phyloP scores from a whole-genome alignment of 2,888 invertebrate species.

The Rugalucina vietnamica region DNA sequence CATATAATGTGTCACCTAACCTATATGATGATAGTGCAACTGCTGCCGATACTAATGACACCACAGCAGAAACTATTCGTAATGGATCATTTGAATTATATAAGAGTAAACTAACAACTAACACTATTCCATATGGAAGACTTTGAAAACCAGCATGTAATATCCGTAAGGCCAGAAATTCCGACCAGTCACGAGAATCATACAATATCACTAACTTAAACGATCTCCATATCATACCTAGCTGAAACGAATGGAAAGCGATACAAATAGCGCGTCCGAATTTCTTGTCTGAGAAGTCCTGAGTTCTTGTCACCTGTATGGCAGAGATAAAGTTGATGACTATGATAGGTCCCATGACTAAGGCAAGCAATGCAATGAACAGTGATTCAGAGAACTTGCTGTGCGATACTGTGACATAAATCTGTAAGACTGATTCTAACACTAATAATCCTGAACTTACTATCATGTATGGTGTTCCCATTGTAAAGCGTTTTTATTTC shows the following conservation, averaged over 20 bases:
- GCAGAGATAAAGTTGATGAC: constrained; percentile 70
- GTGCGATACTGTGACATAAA: constrained; percentile 49
- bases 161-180: constrained; percentile 67
- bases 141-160: constrained; percentile 71
- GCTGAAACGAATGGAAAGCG: constrained; percentile 67
- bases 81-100: constrained; percentile 31
- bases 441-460: constrained; percentile 48
- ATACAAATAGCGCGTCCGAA: constrained; percentile 65
- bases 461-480: constrained; percentile 57
- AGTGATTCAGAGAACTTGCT: constrained; percentile 41
- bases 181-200: constrained; percentile 67
- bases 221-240: constrained; percentile 73
- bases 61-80: constrained; percentile 47
- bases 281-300: constrained; percentile 63
- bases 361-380: constrained; percentile 52
- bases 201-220: constrained; percentile 67
- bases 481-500: constrained; percentile 12
- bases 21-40: constrained; percentile 60
- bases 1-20: constrained; percentile 55
- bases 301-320: constrained; percentile 62
- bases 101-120: constrained; percentile 55
- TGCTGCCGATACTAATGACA: constrained; percentile 53
- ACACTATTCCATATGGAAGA: constrained; percentile 63
- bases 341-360: constrained; percentile 63
- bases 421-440: constrained; percentile 62